A percentile compares a stretch with the other conserved stretches of the same genome.
phyloP scores from a whole-genome alignment of 2,888 invertebrate species.

The Temnothorax rugatulus region DNA sequence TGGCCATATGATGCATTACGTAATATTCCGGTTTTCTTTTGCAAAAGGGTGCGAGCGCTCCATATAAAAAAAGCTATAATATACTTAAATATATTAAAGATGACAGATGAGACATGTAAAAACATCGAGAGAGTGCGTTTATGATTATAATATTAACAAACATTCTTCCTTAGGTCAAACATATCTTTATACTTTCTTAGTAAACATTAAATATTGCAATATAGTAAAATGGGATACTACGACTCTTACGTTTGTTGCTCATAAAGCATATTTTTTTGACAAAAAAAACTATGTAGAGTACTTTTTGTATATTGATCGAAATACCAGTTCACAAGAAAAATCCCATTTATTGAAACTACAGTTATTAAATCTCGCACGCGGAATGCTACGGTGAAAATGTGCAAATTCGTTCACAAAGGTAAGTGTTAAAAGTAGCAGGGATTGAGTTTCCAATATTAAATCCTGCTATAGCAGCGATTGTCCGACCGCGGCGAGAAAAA shows the following conservation, averaged over 20 bases:
- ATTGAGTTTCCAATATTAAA: constrained; percentile 53
- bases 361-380: constrained; percentile 17
- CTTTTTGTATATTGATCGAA: constrained; percentile 6
- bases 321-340: not conserved
- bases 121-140: not conserved
- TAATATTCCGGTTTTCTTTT: constrained; percentile 15
- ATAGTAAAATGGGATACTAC: not conserved
- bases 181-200: not conserved
- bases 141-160: not conserved
- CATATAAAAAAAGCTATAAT: not conserved
- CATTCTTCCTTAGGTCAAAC: not conserved
- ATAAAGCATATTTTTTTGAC: not conserved
- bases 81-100: not conserved
- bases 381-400: constrained; percentile 25
- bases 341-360: constrained; percentile 17
- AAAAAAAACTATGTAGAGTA: not conserved
- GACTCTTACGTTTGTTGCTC: not conserved
- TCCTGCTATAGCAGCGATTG: constrained; percentile 42
- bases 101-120: not conserved
- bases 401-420: constrained; percentile 45
- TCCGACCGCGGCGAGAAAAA: constrained; percentile 32
- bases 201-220: constrained; percentile 1
- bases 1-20: constrained; percentile 10
- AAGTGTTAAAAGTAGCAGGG: constrained; percentile 48
- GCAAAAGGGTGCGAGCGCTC: not conserved